These are phyloP conservation scores for Adelosebastes latens DNA, from an alignment of 2,797 vertebrate species.

Conservation along the genomic window DNA sequence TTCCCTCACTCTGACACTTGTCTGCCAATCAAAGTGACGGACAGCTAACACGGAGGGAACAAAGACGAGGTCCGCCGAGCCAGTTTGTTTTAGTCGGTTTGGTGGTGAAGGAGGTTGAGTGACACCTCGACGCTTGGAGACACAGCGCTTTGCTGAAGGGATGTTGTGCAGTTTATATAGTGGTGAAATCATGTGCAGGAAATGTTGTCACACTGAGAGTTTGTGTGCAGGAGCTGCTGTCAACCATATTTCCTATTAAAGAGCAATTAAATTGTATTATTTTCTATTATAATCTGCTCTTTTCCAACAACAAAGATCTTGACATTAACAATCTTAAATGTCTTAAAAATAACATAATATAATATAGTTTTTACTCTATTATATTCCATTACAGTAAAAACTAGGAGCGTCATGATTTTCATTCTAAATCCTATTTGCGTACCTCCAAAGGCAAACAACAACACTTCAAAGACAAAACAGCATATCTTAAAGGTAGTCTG, in stretches of 20 bases:
- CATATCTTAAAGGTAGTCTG: too few species aligned
- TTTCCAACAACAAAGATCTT: not conserved
- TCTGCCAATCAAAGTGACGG: constrained; percentile 86
- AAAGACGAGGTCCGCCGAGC: constrained; percentile 60
- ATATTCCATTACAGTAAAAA: not conserved
- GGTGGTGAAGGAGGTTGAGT: constrained; percentile 60
- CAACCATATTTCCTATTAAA: not conserved
- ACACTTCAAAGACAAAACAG: too few species aligned
- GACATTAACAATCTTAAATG: not conserved
- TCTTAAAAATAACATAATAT: not conserved
- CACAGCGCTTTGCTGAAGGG: constrained; percentile 13
- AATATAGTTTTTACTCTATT: not conserved
- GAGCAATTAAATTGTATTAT: not conserved
- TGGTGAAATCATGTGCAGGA: constrained; percentile 17
- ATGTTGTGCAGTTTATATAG: constrained; percentile 33
- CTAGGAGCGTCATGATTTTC: too few species aligned
- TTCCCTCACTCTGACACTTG: constrained; percentile 81
- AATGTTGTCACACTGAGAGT: not conserved
- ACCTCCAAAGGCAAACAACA: too few species aligned
- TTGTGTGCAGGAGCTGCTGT: not conserved
- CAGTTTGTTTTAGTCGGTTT: constrained; percentile 68
- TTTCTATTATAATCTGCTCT: not conserved
- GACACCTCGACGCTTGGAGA: constrained; percentile 50
- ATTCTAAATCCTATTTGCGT: too few species aligned
- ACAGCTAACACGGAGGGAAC: constrained; percentile 75